Evolutionary conservation across 2,797 vertebrate genomes (phyloP).

Genomic region (Xyrichtys novacula): DNA sequence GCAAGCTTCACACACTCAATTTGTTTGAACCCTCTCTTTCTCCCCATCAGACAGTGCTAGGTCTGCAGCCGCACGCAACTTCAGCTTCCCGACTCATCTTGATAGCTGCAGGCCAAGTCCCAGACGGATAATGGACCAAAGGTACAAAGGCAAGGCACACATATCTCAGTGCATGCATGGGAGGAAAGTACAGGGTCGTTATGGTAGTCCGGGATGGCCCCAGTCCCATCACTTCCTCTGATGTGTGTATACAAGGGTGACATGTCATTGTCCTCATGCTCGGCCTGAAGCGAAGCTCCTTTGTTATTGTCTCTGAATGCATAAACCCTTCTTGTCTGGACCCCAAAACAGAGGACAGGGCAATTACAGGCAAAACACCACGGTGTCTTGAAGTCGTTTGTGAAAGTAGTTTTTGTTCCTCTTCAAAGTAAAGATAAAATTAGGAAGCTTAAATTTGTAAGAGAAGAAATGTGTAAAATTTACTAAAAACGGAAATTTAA

Average conservation of each 20-base stretch:
- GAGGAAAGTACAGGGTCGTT: slow-evolving; percentile 77
- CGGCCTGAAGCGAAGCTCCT: slow-evolving; percentile 74
- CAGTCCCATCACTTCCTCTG: slow-evolving; percentile 74
- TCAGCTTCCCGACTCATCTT: slow-evolving; percentile 70
- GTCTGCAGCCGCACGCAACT: slow-evolving; percentile 70
- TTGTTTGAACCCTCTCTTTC: slow-evolving; percentile 82
- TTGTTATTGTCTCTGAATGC: slow-evolving; percentile 73
- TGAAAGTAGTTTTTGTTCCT: slow-evolving; percentile 21
- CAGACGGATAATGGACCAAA: slow-evolving; percentile 82
- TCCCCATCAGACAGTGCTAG: slow-evolving; percentile 73
- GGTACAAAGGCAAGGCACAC: slow-evolving; percentile 84
- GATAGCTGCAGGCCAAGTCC: slow-evolving; percentile 81
- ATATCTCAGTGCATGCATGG: slow-evolving; percentile 78
- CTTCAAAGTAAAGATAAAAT: slow-evolving; percentile 30
- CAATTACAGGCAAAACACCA: slow-evolving; percentile 68
- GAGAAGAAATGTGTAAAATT: not conserved
- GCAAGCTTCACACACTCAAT: slow-evolving; percentile 78
- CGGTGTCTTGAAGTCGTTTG: slow-evolving; percentile 36
- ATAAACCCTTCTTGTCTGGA: slow-evolving; percentile 75
- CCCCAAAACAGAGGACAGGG: slow-evolving; percentile 71
- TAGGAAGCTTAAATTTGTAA: not conserved
- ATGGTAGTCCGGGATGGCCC: slow-evolving; percentile 64
- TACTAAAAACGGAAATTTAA: not conserved
- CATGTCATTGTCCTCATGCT: slow-evolving; percentile 76
- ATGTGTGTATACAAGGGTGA: slow-evolving; percentile 76